A percentile compares a stretch with the other conserved stretches of the same genome.
Conservation (phyloP, 2,888 invertebrate genomes). For the Loripinus fragilis region DNA sequence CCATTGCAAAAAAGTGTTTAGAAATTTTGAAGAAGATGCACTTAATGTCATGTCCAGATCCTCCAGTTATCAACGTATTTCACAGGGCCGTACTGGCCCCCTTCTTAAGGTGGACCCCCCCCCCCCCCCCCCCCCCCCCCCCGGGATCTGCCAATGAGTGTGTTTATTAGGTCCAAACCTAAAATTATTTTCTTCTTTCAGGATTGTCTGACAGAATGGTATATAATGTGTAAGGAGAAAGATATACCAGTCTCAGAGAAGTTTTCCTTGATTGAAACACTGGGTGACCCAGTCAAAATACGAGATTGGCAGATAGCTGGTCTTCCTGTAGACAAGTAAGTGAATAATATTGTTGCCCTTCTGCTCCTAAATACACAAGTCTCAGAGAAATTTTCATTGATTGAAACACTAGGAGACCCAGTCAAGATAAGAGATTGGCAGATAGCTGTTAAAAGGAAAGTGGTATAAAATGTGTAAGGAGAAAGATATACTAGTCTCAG, state of each 20-base stretch:
- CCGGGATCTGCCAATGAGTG: no score
- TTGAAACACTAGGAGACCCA: conserved; percentile 81
- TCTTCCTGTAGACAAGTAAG: conserved; percentile 82
- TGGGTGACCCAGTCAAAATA: conserved; percentile 83
- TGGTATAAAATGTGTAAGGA: conserved; percentile 81
- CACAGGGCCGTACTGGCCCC: no score
- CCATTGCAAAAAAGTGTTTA: no score
- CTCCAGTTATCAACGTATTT: no score
- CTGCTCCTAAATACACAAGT: conserved; percentile 80
- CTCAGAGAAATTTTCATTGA: conserved; percentile 80
- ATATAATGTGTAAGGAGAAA: conserved; percentile 77
- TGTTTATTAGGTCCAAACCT: no score
- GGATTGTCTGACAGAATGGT: conserved; percentile 82
- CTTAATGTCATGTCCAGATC: no score
- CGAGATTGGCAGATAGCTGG: conserved; percentile 83
- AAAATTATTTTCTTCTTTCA: no score
- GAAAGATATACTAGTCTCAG: conserved; percentile 80
- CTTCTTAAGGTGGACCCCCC: no score
- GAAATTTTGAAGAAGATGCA: no score
- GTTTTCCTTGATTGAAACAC: conserved; percentile 80
- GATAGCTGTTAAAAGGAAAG: conserved; percentile 81
- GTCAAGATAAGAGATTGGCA: conserved; percentile 83
- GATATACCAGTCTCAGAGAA: conserved; percentile 80
- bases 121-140: no score
- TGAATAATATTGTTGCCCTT: no score